Percentiles rank a stretch among this genome's conserved stretches.
Conservation (phyloP, 2,888 invertebrate species). For the Trichacis sp. region DNA sequence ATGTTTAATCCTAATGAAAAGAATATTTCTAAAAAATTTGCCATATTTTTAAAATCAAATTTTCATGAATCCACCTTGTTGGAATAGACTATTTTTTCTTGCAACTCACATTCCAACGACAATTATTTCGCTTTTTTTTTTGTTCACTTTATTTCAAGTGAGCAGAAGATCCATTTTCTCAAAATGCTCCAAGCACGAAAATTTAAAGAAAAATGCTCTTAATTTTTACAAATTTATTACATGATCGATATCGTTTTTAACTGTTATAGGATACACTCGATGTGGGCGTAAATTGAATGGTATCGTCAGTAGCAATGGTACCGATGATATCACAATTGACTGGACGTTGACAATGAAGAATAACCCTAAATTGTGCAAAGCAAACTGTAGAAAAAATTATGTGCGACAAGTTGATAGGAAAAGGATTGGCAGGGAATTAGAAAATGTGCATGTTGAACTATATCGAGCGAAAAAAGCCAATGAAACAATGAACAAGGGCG, state of each 20-base stretch:
- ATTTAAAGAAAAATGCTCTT: too few relatives aligned
- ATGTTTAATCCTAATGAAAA: too few relatives aligned
- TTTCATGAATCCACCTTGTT: too few relatives aligned
- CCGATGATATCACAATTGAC: neutral
- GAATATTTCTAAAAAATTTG: too few relatives aligned
- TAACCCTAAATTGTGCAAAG: neutral
- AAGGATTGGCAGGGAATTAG: neutral
- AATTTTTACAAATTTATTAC: neutral
- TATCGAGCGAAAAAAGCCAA: slow-evolving; percentile 10
- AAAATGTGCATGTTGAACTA: slow-evolving; percentile 5
- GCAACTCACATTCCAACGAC: neutral
- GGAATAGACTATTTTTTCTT: too few relatives aligned
- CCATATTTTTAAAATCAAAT: too few relatives aligned
- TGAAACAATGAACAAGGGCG: slow-evolving; percentile 8
- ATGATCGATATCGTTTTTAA: neutral
- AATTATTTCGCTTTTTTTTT: neutral
- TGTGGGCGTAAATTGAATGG: neutral
- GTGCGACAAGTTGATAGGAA: neutral
- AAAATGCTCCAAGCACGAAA: too few relatives aligned
- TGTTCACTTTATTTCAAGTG: too few relatives aligned
- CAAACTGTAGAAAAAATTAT: neutral
- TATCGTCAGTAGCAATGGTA: neutral
- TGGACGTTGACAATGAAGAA: neutral
- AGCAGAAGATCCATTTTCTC: too few relatives aligned
- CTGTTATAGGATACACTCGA: neutral